These are phyloP conservation scores for Agrotis clavis DNA, from an alignment of 2,888 invertebrate genomes.

Conservation along the genomic window DNA sequence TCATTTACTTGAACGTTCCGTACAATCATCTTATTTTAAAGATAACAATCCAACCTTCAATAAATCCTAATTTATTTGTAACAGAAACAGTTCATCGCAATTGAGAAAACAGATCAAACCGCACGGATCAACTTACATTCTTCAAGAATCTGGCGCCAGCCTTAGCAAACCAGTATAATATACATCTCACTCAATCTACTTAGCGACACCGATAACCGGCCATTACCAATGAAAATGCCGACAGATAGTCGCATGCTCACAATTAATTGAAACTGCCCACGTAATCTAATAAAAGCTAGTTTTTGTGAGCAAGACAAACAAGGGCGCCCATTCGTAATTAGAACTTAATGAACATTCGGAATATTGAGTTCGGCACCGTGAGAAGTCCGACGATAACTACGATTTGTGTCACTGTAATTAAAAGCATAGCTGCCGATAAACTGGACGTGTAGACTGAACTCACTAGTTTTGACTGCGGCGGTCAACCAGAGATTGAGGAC, in stretches of 20 bases:
- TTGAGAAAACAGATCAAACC: conserved; percentile 69
- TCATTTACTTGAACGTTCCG: conserved; percentile 61
- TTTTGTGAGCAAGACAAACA: conserved; percentile 90
- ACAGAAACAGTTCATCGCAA: conserved; percentile 60
- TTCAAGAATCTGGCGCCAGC: conserved; percentile 76
- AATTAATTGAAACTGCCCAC: conserved; percentile 91
- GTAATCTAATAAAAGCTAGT: conserved; percentile 91
- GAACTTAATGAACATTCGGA: conserved; percentile 90
- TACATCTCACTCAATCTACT: conserved; percentile 87
- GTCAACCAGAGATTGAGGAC: conserved; percentile 79
- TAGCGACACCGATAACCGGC: conserved; percentile 88
- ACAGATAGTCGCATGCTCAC: conserved; percentile 86
- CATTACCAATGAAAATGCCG: conserved; percentile 88
- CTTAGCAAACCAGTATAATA: conserved; percentile 80
- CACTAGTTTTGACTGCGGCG: conserved; percentile 86
- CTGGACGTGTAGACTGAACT: conserved; percentile 83
- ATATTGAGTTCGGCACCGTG: conserved; percentile 90
- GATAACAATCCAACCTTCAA: conserved; percentile 25
- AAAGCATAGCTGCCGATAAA: conserved; percentile 90
- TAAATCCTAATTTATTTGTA: conserved; percentile 35
- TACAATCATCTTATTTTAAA: conserved; percentile 41
- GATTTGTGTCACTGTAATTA: conserved; percentile 91
- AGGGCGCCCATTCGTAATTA: conserved; percentile 90
- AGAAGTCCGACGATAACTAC: conserved; percentile 89
- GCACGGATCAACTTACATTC: conserved; percentile 68